Evolutionary conservation across 2,113 vertebrate genomes (phyloP).

Genomic region (Pseudorasbora parva): DNA sequence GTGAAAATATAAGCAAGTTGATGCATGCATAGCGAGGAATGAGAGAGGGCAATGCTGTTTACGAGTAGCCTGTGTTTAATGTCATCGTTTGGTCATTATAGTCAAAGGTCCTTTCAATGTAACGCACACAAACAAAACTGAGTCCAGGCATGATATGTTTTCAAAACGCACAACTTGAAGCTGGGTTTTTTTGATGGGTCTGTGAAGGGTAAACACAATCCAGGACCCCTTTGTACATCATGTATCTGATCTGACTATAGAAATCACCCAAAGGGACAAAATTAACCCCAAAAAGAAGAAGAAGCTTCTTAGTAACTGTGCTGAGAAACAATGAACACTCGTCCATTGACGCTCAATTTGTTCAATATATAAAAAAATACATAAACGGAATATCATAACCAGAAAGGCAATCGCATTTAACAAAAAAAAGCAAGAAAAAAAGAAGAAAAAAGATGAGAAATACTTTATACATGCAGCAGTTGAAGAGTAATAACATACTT

Average conservation of each 20-base stretch:
- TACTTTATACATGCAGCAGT: slow-evolving; percentile 51
- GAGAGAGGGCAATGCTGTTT: background rate
- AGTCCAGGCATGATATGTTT: background rate
- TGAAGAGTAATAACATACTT: slow-evolving; percentile 36
- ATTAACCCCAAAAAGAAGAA: background rate
- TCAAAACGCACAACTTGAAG: background rate
- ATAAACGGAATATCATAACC: slow-evolving; percentile 55
- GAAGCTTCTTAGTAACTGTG: background rate
- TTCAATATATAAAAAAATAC: background rate
- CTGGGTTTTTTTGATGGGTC: background rate
- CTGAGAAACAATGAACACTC: background rate
- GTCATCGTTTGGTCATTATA: slow-evolving; percentile 48
- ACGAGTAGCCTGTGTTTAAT: background rate
- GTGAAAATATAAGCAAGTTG: slow-evolving; percentile 2
- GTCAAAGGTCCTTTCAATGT: slow-evolving; percentile 22
- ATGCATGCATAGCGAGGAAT: slow-evolving; percentile 28
- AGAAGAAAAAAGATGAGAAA: slow-evolving; percentile 60
- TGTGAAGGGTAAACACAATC: background rate
- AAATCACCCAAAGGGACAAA: background rate
- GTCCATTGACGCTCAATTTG: slow-evolving; percentile 11
- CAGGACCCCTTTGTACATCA: background rate
- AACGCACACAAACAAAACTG: background rate
- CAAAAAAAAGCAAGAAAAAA: slow-evolving; percentile 58
- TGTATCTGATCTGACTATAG: background rate
- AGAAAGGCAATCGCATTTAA: slow-evolving; percentile 65